A percentile compares a stretch with the other conserved stretches of the same genome.
phyloP scores from a whole-genome alignment of 2,888 invertebrate species.

The Athrips mouffetella region DNA sequence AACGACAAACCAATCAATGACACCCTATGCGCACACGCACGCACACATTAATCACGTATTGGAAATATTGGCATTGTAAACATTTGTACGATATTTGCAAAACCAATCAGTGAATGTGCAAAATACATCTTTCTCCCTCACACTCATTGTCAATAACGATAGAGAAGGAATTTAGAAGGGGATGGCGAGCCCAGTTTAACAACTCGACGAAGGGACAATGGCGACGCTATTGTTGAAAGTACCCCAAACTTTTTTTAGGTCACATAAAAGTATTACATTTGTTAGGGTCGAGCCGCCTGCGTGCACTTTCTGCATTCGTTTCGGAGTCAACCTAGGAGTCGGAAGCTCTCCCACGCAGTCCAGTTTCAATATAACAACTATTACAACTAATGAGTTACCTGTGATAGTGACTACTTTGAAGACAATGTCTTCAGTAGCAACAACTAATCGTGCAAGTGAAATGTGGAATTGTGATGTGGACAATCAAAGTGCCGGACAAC shows the following conservation, averaged over 20 bases:
- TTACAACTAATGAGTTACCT: conserved; percentile 32
- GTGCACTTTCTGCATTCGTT: conserved; percentile 71
- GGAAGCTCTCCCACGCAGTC: conserved; percentile 66
- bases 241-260: conserved; percentile 77
- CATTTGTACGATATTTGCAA: conserved; percentile 72
- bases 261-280: conserved; percentile 76
- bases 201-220: conserved; percentile 71
- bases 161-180: conserved; percentile 37
- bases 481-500: conserved; percentile 47
- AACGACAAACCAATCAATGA: conserved; percentile 53
- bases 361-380: conserved; percentile 33
- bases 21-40: conserved; percentile 41
- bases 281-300: conserved; percentile 69
- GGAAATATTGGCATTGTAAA: conserved; percentile 75
- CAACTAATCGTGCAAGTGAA: conserved; percentile 61
- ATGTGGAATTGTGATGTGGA: conserved; percentile 64
- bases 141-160: conserved; percentile 26
- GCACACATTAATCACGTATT: conserved; percentile 45
- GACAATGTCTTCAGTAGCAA: conserved; percentile 57
- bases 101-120: conserved; percentile 53
- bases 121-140: conserved; percentile 48
- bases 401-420: conserved; percentile 39
- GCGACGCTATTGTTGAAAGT: conserved; percentile 73
- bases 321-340: conserved; percentile 64
- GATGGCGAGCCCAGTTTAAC: conserved; percentile 58